phyloP scores from a whole-genome alignment of 2,797 vertebrate genomes.

The Myiotriccus ornatus region DNA sequence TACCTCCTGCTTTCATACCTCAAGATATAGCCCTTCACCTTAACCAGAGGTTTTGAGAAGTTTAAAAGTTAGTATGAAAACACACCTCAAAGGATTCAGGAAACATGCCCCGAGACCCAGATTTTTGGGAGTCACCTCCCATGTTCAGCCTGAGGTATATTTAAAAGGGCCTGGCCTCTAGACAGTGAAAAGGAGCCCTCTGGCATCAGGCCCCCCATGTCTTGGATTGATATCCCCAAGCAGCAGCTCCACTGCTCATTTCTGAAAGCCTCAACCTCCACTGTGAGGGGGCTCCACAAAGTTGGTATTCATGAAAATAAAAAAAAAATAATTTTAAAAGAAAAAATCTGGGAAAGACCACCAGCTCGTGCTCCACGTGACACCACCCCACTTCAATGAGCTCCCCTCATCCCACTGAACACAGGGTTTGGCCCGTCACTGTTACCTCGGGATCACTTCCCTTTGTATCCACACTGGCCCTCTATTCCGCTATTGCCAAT shows the following conservation, averaged over 20 bases:
- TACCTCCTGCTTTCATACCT: slow-evolving; percentile 16
- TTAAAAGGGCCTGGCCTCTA: neutral
- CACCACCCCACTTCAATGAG: neutral
- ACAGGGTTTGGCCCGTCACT: neutral
- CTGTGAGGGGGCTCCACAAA: neutral
- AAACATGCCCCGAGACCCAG: neutral
- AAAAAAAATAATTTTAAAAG: too few species aligned
- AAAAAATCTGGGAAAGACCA: neutral
- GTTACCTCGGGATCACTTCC: neutral
- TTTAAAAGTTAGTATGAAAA: neutral
- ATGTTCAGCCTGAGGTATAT: neutral
- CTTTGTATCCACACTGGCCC: slow-evolving; percentile 42
- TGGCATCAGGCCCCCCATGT: neutral
- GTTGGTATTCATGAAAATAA: neutral
- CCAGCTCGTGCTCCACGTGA: neutral
- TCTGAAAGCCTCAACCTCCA: neutral
- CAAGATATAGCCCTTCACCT: neutral
- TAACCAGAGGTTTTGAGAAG: neutral
- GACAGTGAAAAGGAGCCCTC: neutral
- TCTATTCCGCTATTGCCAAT: slow-evolving; percentile 55
- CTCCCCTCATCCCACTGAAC: fast-evolving
- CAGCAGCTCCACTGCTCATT: neutral
- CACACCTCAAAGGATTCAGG: neutral
- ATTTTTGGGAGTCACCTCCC: neutral
- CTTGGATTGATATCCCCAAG: neutral